phyloP scores from a whole-genome alignment of 2,113 vertebrate species.

The Columba janthina region DNA sequence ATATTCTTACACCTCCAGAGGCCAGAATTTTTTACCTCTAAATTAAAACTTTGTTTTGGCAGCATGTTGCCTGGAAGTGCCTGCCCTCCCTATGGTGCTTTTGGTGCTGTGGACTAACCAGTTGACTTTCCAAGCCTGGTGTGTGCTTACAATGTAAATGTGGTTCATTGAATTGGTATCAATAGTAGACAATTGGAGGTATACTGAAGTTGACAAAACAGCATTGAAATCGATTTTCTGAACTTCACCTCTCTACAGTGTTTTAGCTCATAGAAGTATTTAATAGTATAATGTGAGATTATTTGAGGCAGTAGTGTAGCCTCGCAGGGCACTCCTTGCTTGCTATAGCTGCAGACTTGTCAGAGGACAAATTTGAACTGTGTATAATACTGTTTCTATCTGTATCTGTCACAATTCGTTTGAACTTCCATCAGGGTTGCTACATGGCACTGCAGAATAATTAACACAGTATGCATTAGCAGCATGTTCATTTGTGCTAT shows the following conservation, averaged over 20 bases:
- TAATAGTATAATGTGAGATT: background rate
- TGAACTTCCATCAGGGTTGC: slow-evolving; percentile 12
- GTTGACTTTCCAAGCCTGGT: background rate
- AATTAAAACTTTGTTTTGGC: slow-evolving; percentile 19
- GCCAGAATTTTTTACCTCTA: background rate
- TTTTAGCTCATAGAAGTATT: background rate
- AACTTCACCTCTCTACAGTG: background rate
- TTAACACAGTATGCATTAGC: slow-evolving; percentile 39
- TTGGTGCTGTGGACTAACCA: background rate
- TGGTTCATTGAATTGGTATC: background rate
- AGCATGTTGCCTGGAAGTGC: background rate
- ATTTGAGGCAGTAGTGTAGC: background rate
- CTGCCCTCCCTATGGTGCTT: background rate
- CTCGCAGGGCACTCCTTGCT: background rate
- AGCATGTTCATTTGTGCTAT: slow-evolving; percentile 17
- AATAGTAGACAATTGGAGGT: background rate
- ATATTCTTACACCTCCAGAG: background rate
- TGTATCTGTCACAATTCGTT: background rate
- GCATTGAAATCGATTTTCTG: background rate
- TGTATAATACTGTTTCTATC: background rate
- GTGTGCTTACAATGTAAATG: background rate
- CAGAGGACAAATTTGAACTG: background rate
- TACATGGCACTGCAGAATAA: background rate
- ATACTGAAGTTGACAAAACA: background rate
- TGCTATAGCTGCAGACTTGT: background rate